Base-by-base conservation (phyloP, 2,113 vertebrate genomes). In the Trogon melanurus region DNA sequence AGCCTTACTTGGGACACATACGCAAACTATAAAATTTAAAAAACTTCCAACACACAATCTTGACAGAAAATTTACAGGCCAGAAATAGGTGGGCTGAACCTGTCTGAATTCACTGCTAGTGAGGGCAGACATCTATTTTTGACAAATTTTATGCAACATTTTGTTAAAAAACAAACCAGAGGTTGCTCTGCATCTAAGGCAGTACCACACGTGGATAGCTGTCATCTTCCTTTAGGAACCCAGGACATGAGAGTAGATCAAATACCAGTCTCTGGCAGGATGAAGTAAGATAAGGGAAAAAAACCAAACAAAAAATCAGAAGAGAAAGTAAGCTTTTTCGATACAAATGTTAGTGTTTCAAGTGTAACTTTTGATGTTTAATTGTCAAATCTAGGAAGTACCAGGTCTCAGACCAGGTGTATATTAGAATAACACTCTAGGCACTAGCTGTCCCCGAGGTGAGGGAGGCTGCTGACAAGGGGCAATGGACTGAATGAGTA, bases 401-500 rank as follows among this genome's bases (percentile, higher is more conserved):
- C 12, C 11, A 75, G 61, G 65, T 60, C 70, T 65, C 85, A 75
- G 87, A 86, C 4, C 54, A n/a, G 51, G 27, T 30, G 29, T 22
- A 4, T 11, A 34, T n/a, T 56, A 19, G 34, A 92, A 71, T 12
- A 84, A 81, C 2, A 53, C 32, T 48, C 44, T 32, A 62, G 65
- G 56, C 64, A 83, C 36, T 32, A 15, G 5, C 8, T 22, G 51
- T 27, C n/a, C 50, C 57, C 27, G 1, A 10, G 62, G 22, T 18
- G 30, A 80, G 34, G 81, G 78, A 75, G 76, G 76, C 3, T 88
- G 88, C 89, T 89, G 86, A 62, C 54, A 32, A 67, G 73, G 64
- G 36, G 70, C 57, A 61, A 81, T 2, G 44, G 61, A 29, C 48
- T 85, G 66, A 29, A 41, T 65, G 62, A 75, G 0, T 38, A 66